phyloP scores from a whole-genome alignment of 2,888 invertebrate genomes.

The Lamellibrachia satsuma region DNA sequence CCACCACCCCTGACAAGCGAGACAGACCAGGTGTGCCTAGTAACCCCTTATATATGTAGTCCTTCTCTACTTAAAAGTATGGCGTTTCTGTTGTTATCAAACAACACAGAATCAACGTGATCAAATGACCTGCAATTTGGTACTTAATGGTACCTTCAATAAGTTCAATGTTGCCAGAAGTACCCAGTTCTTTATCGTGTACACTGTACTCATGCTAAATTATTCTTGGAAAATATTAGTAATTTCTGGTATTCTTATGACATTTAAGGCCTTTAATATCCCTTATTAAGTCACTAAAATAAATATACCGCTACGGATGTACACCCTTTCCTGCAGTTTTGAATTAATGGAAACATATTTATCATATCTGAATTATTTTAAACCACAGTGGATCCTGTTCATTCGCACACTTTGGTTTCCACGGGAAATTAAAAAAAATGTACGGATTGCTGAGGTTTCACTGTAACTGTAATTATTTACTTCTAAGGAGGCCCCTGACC shows the following conservation, averaged over 20 bases:
- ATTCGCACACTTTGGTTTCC: too few relatives aligned
- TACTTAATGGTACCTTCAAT: neutral
- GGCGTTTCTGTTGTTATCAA: neutral
- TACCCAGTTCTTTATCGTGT: neutral
- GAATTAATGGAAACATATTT: neutral
- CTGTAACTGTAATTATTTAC: neutral
- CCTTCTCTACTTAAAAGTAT: neutral
- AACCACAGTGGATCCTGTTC: too few relatives aligned
- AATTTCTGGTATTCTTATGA: neutral
- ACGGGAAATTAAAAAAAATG: neutral
- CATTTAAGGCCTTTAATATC: neutral
- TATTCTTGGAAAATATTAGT: neutral
- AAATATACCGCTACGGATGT: neutral
- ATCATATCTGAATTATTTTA: too few relatives aligned
- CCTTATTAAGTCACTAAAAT: neutral
- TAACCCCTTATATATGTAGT: neutral
- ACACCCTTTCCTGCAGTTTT: neutral
- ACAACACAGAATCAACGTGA: too few relatives aligned
- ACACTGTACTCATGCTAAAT: neutral
- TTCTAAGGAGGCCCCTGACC: neutral
- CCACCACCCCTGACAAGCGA: neutral
- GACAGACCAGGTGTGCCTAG: neutral
- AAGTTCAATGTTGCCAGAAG: neutral
- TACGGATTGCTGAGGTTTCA: neutral
- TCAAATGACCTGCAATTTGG: neutral